Base-by-base conservation (phyloP, 2,797 vertebrate species). In the Pangasius larnaudii region DNA sequence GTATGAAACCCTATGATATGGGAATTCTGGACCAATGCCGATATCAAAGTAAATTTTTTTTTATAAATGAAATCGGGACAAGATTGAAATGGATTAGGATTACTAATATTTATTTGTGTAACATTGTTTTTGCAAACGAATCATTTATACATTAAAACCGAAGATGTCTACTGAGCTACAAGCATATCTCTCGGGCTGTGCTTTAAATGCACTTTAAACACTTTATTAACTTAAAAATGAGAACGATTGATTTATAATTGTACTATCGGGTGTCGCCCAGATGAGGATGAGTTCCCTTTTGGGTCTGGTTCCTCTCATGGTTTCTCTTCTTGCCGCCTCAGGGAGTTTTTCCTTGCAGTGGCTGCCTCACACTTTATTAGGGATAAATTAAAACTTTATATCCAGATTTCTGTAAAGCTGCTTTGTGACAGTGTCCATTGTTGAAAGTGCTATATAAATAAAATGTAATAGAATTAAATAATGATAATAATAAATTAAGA, bases 151-250 rank as follows among this genome's bases (percentile, higher is more conserved):
- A 36, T 58, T 4, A 36, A 82, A 42, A 33, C 33, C 46, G 42
- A 27, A 36, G 0, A 39, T 61, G 22, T 27, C 33, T 27, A 36
- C 3, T 80, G 30, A 58, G 18, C 51, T 13, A 36, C 24, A 8
- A 22, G 5, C 3, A n/a, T n/a, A 46, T 46, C 2, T 61, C 11
- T 59, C 24, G 27, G 30, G 5, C 22, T 42, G 19, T 42, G 53
- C 53, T 80, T 24, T 58, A 79, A 10, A 36, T 78, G 5, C 49
- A 77, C 46, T 77, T 51, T 75, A n/a, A 75, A 75, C 71, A 72
- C 36, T 24, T 72, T 42, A 78, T 33, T 36, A 36, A 39, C 22
- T 24, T 27, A 80, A 36, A 80, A 39, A 59, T 24, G 2, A 9
- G 22, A 30, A 63, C 42, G 36, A 27, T 42, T 42, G 22, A 59